phyloP scores from a whole-genome alignment of 2,888 invertebrate genomes.

The Callinectes sapidus region DNA sequence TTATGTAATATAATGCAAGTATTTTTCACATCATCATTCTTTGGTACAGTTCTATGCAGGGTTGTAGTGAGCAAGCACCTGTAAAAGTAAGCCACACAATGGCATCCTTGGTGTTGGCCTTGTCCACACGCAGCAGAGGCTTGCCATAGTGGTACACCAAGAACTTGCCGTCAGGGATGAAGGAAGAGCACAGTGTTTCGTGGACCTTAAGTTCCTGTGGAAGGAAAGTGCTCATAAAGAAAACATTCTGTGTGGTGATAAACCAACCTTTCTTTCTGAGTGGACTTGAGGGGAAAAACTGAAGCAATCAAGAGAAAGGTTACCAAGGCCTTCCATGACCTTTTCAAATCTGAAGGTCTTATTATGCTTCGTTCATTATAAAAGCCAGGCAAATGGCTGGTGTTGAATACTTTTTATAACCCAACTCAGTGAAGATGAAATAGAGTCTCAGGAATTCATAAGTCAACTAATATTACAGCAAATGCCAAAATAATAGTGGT shows the following conservation, averaged over 20 bases:
- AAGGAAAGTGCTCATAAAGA: not conserved
- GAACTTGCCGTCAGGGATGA: slow-evolving; percentile 60
- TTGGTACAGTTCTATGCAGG: not conserved
- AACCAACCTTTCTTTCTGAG: not conserved
- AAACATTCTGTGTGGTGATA: slow-evolving; percentile 15
- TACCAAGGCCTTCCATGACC: not conserved
- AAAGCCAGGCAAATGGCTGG: not conserved
- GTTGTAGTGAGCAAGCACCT: slow-evolving; percentile 47
- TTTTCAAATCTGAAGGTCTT: not conserved
- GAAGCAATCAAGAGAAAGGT: slow-evolving; percentile 18
- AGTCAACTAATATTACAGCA: not conserved
- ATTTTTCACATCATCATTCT: not conserved
- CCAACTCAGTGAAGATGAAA: not conserved
- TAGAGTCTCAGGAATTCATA: not conserved
- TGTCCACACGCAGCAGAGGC: slow-evolving; percentile 51
- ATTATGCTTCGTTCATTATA: not conserved
- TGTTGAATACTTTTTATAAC: not conserved
- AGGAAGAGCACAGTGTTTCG: slow-evolving; percentile 50
- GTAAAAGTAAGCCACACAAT: slow-evolving; percentile 58
- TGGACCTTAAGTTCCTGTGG: slow-evolving; percentile 59
- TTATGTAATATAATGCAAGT: not conserved
- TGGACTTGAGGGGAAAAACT: not conserved
- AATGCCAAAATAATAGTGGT: not conserved
- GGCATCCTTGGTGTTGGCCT: slow-evolving; percentile 58
- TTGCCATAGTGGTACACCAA: slow-evolving; percentile 57